A percentile compares a stretch with the other conserved stretches of the same genome.
phyloP scores from a whole-genome alignment of 2,888 invertebrate genomes.

The Cheilosia vernalis region DNA sequence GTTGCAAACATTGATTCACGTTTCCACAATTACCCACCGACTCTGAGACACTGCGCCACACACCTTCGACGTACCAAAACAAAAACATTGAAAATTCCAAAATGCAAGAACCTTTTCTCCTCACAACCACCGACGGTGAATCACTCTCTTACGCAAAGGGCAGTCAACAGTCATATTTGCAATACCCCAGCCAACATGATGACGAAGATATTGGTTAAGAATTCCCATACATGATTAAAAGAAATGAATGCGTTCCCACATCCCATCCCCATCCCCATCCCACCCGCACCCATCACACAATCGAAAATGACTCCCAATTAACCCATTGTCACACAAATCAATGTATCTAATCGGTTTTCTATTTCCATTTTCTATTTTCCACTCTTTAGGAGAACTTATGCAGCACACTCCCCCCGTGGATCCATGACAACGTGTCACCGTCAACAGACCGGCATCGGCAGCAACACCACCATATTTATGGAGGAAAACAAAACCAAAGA shows the following conservation, averaged over 20 bases:
- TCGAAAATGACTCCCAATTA: neutral
- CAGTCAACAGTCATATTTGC: constrained; percentile 32
- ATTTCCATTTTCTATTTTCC: constrained; percentile 1
- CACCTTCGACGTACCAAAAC: constrained; percentile 36
- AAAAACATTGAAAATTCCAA: neutral
- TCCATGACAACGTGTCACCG: constrained; percentile 41
- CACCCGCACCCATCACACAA: too few relatives aligned
- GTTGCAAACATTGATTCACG: constrained; percentile 26
- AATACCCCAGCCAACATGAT: constrained; percentile 46
- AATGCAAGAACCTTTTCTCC: constrained; percentile 11
- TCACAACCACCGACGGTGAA: constrained; percentile 31
- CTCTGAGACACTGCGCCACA: neutral
- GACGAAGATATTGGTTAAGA: constrained; percentile 59
- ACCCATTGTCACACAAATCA: constrained; percentile 26
- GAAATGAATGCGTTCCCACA: neutral
- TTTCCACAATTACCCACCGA: constrained; percentile 11
- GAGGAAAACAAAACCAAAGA: constrained; percentile 20
- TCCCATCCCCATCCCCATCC: neutral
- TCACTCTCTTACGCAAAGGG: constrained; percentile 34
- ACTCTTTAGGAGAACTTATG: constrained; percentile 26
- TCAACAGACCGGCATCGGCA: constrained; percentile 23
- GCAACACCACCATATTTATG: constrained; percentile 38
- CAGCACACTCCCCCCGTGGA: neutral
- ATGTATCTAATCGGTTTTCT: constrained; percentile 37
- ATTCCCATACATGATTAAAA: constrained; percentile 37